phyloP scores from a whole-genome alignment of 2,113 vertebrate species.

The Alligator sinensis region DNA sequence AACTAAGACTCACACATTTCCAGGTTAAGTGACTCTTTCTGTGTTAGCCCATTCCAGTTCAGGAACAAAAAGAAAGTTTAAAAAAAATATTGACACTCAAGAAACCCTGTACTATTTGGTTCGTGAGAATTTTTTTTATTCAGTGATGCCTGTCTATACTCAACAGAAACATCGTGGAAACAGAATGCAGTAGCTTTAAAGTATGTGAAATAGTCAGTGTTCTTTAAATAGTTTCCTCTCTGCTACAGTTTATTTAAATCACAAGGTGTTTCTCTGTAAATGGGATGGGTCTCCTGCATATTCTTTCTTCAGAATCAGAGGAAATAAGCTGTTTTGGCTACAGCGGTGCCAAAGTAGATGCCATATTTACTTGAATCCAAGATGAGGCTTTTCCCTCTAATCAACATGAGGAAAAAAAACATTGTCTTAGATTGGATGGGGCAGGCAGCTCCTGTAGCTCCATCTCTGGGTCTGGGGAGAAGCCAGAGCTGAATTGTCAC shows the following conservation, averaged over 20 bases:
- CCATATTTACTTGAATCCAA: neutral
- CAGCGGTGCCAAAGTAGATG: neutral
- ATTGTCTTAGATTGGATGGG: no score
- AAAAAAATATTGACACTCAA: neutral
- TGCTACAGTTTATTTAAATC: constrained; percentile 6
- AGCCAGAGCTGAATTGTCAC: no score
- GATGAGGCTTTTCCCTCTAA: neutral
- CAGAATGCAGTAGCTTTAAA: neutral
- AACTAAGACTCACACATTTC: neutral
- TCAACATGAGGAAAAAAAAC: no score
- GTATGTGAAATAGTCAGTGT: neutral
- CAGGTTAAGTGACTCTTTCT: neutral
- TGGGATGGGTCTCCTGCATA: neutral
- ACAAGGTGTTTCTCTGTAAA: neutral
- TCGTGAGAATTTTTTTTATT: neutral
- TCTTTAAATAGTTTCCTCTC: constrained; percentile 15
- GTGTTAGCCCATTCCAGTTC: neutral
- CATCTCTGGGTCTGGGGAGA: no score
- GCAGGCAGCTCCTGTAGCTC: no score
- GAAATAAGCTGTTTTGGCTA: neutral
- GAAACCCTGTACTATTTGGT: neutral
- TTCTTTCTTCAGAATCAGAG: neutral
- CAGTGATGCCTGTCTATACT: neutral
- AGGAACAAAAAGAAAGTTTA: constrained; percentile 37
- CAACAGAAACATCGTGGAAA: neutral